phyloP scores from a whole-genome alignment of 2,113 vertebrate genomes.

The Grallaria varia region DNA sequence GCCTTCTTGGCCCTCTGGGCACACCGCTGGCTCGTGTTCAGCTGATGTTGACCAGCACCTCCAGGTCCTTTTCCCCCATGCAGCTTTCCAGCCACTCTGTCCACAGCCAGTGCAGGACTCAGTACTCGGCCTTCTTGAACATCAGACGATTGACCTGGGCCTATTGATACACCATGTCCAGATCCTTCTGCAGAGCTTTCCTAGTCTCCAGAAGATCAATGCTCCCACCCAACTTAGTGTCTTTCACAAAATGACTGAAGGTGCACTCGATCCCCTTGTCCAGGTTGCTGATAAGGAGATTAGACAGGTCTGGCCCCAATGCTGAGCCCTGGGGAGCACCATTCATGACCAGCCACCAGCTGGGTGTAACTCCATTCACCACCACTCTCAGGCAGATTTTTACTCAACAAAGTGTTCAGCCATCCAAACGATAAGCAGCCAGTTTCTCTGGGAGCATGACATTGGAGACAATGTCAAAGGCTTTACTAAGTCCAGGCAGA shows the following conservation, averaged over 20 bases:
- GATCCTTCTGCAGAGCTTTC: not conserved
- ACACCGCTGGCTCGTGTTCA: accelerated
- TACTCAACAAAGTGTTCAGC: not conserved
- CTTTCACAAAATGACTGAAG: accelerated
- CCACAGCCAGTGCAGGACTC: not conserved
- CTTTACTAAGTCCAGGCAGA: not conserved
- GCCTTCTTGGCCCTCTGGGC: not conserved
- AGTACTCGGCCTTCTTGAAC: not conserved
- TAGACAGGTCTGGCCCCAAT: not conserved
- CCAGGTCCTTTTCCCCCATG: accelerated
- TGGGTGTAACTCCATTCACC: not conserved
- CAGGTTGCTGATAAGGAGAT: not conserved
- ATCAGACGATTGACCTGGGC: accelerated
- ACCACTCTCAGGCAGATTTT: not conserved
- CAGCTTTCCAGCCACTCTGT: not conserved
- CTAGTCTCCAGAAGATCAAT: not conserved
- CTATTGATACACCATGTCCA: not conserved
- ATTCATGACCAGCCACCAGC: not conserved
- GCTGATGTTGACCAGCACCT: accelerated
- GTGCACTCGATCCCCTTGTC: accelerated
- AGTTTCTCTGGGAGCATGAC: not conserved
- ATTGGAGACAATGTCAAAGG: not conserved
- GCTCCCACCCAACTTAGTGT: accelerated
- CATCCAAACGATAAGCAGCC: not conserved
- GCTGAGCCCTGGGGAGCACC: too few species aligned